Base-by-base conservation (phyloP, 2,888 invertebrate species). In the Vesta saturnalis region DNA sequence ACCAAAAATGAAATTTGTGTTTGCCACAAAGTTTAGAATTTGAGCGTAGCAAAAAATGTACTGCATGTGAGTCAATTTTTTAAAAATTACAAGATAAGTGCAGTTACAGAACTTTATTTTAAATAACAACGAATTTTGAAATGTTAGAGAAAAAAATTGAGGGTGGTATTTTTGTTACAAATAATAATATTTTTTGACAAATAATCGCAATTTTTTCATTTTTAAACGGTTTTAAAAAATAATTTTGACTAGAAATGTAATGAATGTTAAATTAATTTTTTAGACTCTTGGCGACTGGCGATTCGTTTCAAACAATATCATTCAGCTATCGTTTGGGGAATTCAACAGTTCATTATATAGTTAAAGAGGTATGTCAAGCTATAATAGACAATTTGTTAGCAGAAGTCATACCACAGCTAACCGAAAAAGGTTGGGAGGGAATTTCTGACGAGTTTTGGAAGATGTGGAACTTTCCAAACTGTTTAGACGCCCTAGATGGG, bases 321-420 rank as follows among this genome's bases (percentile, higher is more conserved):
- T 54, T 54, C 6, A 54, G 54, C 16, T 54, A 54, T 16, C 54
- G 54, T 14, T 18, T 54, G 21, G n/a, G 19, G 10, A 4, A 54
- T 54, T 54, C 19, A 16, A 54, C 54, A 15, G 19, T 54, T 10
- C 19, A 54, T 54, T 54, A 54, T 18, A 54, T 54, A 54, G 19
- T 54, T 19, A 18, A 54, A 54, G 54, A 54, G 16, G 19, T 54
- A 18, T 54, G 54, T 54, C 54, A 54, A 18, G 54, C 54, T 54
- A 54, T 54, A 54, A 14, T 16, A 54, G 19, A 54, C 16, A 10
- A 54, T 8, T 54, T 54, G 15, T 54, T 54, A 16, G 16, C 54
- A 14, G 2, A 16, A 54, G 19, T 18, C n/a, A 55, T 61, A 10
- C 30, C 10, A 30, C 30, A 30, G 19, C 47, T 16, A 49, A 47